Evolutionary conservation across 2,888 invertebrate species (phyloP).

Genomic region (Beris morrisii): DNA sequence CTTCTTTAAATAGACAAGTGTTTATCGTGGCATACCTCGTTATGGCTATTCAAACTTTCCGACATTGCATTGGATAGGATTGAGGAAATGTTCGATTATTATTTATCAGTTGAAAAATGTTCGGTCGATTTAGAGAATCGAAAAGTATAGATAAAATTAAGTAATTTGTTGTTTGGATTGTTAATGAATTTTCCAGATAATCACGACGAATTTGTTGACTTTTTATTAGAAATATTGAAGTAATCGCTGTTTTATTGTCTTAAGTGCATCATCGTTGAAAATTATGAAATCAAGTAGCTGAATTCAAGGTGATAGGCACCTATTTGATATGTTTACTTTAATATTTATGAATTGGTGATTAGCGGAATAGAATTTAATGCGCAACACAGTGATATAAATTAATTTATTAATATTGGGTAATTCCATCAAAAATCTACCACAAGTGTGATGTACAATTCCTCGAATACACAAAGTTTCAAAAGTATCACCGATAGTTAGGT

Average conservation of each 20-base stretch:
- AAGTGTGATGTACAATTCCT: no score
- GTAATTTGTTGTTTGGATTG: not conserved
- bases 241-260: not conserved
- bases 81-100: not conserved
- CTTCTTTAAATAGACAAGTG: slow-evolving; percentile 17
- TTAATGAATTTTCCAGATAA: not conserved
- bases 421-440: no score
- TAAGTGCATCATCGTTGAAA: not conserved
- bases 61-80: slow-evolving; percentile 4
- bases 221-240: not conserved
- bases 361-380: no score
- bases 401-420: no score
- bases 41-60: slow-evolving; percentile 10
- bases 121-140: not conserved
- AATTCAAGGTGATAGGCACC: no score
- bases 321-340: no score
- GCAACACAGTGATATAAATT: no score
- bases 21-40: not conserved
- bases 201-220: not conserved
- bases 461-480: no score
- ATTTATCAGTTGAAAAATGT: no score
- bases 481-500: no score
- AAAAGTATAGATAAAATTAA: slow-evolving; percentile 1
- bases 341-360: no score
- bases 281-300: no score